Evolutionary conservation across 2,888 invertebrate species (phyloP).

Genomic region (Tortrix viridana): DNA sequence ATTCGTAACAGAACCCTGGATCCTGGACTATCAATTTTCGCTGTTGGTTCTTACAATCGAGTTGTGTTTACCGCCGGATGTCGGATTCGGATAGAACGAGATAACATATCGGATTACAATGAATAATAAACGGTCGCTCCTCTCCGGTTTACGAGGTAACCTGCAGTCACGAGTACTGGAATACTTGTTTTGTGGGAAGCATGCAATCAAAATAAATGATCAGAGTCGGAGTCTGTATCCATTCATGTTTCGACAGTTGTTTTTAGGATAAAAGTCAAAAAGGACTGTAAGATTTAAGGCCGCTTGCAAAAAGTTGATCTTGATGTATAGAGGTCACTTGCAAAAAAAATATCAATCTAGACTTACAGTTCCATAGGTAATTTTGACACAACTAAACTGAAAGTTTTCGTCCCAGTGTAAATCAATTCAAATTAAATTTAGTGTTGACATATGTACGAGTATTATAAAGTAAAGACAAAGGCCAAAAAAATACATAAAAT

Average conservation of each 20-base stretch:
- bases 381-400: too few species aligned
- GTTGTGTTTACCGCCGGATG: constrained; percentile 53
- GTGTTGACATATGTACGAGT: too few species aligned
- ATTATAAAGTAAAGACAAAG: too few species aligned
- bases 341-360: too few species aligned
- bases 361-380: too few species aligned
- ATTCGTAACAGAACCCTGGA: constrained; percentile 14
- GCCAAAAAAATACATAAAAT: too few species aligned
- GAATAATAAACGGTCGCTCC: constrained; percentile 68
- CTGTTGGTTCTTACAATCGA: constrained; percentile 46
- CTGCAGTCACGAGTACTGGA: constrained; percentile 9
- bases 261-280: too few species aligned
- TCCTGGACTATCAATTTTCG: constrained; percentile 4
- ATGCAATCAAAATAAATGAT: background rate
- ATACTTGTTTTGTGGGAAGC: constrained; percentile 17
- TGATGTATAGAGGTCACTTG: too few species aligned
- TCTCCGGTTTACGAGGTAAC: constrained; percentile 43
- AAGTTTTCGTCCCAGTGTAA: too few species aligned
- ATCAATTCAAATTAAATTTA: too few species aligned
- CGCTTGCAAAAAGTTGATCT: too few species aligned
- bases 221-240: background rate
- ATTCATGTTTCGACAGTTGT: background rate
- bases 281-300: too few species aligned
- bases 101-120: constrained; percentile 72
- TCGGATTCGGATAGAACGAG: constrained; percentile 53